Base-by-base conservation (phyloP, 2,797 vertebrate genomes). In the Pseudochirops cupreus region DNA sequence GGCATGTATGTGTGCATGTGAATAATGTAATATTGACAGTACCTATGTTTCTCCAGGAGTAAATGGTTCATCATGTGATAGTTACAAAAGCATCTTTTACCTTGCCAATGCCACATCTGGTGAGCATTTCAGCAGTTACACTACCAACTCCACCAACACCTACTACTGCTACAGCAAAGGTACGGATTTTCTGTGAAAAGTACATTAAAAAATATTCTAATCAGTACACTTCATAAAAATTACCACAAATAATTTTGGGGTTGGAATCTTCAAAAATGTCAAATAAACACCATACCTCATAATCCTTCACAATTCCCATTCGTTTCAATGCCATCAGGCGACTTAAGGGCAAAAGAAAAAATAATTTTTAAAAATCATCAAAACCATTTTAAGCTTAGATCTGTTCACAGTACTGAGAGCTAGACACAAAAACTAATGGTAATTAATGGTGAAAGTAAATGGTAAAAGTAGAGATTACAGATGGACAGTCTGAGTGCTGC, bases 31-130 rank as follows among this genome's bases (percentile, higher is more conserved):
- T 31, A 29, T 10, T 31, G 31, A 31, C 29, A 91, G 94, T 97
- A 98, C 97, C 97, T 97, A 96, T 95, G 95, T 95, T 94, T 93
- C 58, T 97, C 90, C 96, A 91, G 67, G 90, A 95, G 33, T 93
- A 56, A 97, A 24, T 14, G 52, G n/a, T 93, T 97, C 59, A 89
- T 82, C 96, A 67, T 0, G 14, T 55, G 24, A 95, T 0, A 98
- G 54, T 96, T 94, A 93, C 96, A 96, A 90, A 98, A 97, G 94
- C 95, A 96, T 97, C 94, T 98, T 99, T 99, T 99, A 99, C 99
- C 99, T 99, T 99, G 99, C 99, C 99, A 98, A 99, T 99, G 99
- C 99, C 99, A 99, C 99, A 99, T 98, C 99, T 99, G 97, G 99
- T 99, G 98, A 99, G 98, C 99, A 99, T 99, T 99, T 99, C 99